These are phyloP conservation scores for Lasiommata megera DNA, from an alignment of 2,888 invertebrate genomes.

Conservation along the genomic window DNA sequence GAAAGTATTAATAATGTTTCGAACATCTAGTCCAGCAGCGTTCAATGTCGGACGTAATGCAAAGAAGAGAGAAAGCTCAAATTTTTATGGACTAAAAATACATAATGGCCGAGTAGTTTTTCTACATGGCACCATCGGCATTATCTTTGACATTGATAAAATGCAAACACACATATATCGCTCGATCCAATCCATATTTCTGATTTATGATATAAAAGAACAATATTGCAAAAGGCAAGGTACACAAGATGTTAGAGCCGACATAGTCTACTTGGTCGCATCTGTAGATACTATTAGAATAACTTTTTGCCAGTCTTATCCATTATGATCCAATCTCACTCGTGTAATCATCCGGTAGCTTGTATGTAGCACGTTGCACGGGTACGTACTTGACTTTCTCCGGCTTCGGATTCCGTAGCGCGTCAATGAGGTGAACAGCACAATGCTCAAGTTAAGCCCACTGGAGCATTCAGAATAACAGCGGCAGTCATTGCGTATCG, in stretches of 20 bases:
- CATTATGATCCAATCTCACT: slow-evolving; percentile 68
- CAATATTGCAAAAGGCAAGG: slow-evolving; percentile 36
- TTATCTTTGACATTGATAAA: too few species aligned
- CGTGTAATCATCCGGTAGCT: slow-evolving; percentile 55
- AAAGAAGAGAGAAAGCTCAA: slow-evolving; percentile 41
- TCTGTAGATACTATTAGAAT: slow-evolving; percentile 43
- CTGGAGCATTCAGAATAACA: slow-evolving; percentile 62
- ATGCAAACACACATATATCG: too few species aligned
- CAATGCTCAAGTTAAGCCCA: slow-evolving; percentile 64
- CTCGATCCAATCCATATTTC: too few species aligned
- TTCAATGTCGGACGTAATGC: slow-evolving; percentile 37
- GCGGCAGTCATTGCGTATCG: slow-evolving; percentile 53
- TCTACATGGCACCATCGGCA: slow-evolving; percentile 15
- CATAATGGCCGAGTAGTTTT: slow-evolving; percentile 33
- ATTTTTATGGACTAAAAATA: slow-evolving; percentile 35
- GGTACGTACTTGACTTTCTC: slow-evolving; percentile 76
- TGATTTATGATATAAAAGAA: slow-evolving; percentile 19
- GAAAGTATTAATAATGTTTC: slow-evolving; percentile 21
- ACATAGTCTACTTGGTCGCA: slow-evolving; percentile 56
- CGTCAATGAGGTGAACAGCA: slow-evolving; percentile 73
- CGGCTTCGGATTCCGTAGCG: slow-evolving; percentile 66
- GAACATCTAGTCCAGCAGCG: slow-evolving; percentile 44
- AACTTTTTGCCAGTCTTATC: slow-evolving; percentile 57
- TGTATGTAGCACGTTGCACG: slow-evolving; percentile 62
- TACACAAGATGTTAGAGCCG: slow-evolving; percentile 39